These are phyloP conservation scores for Ectobius pallidus DNA, from an alignment of 2,888 invertebrate genomes.

Conservation along the genomic window DNA sequence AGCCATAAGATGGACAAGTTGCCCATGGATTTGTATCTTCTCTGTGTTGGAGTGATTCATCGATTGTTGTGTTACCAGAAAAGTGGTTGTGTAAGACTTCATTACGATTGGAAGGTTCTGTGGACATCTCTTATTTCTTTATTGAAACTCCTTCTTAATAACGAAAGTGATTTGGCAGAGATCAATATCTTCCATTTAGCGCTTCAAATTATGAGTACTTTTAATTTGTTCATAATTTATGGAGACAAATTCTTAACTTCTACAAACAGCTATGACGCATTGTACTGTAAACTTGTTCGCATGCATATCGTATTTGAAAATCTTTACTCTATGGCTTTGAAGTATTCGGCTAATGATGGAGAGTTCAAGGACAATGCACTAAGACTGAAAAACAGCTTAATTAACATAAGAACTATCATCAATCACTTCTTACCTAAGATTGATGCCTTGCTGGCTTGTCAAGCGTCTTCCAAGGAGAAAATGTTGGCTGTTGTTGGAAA, in stretches of 20 bases:
- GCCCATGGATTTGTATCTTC: constrained; percentile 88
- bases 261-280: constrained; percentile 93
- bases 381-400: constrained; percentile 85
- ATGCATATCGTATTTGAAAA: constrained; percentile 96
- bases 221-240: no score
- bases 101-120: constrained; percentile 92
- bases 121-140: constrained; percentile 94
- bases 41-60: constrained; percentile 86
- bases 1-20: constrained; percentile 89
- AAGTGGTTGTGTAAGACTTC: constrained; percentile 83
- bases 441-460: constrained; percentile 87
- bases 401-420: constrained; percentile 93
- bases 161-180: constrained; percentile 85
- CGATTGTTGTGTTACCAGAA: constrained; percentile 93
- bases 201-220: no score
- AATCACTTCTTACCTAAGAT: constrained; percentile 98
- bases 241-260: constrained; percentile 95
- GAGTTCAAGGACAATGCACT: constrained; percentile 89
- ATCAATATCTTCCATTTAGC: constrained; percentile 92
- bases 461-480: constrained; percentile 92
- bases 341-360: constrained; percentile 84
- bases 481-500: constrained; percentile 93
- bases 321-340: constrained; percentile 89
- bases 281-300: constrained; percentile 95
- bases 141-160: constrained; percentile 86